A percentile compares a stretch with the other conserved stretches of the same genome.
Conservation (phyloP, 2,888 invertebrate species). For the Deilephila elpenor region DNA sequence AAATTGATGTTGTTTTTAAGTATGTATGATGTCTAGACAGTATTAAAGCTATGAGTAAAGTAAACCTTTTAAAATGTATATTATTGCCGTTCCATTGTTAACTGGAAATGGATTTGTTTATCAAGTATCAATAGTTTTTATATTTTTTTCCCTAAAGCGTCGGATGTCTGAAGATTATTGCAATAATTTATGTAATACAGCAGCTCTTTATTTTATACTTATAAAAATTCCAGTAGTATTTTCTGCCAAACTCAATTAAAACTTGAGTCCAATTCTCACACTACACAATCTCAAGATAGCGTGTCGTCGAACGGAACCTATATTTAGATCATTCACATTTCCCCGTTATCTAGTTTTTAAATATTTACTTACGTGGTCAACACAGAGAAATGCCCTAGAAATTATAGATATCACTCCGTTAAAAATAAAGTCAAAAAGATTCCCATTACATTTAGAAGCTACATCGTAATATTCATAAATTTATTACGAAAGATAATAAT, state of each 20-base stretch:
- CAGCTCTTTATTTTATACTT: no score
- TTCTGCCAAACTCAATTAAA: not conserved
- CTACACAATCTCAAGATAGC: not conserved
- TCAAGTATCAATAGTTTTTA: no score
- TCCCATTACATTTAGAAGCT: not conserved
- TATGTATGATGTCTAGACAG: no score
- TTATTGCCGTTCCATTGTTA: no score
- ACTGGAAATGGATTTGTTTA: no score
- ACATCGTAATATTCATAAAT: not conserved
- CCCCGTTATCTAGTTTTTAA: slow-evolving; percentile 12
- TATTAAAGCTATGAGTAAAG: no score
- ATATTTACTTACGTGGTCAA: slow-evolving; percentile 2
- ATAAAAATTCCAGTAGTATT: no score
- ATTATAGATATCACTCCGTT: not conserved
- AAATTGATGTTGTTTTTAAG: not conserved
- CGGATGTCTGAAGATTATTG: no score
- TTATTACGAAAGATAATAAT: no score
- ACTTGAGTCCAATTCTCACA: not conserved
- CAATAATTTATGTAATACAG: no score
- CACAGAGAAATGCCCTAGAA: not conserved
- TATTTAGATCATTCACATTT: slow-evolving; percentile 9
- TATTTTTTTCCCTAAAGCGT: no score
- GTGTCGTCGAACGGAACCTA: not conserved
- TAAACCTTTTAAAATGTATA: no score
- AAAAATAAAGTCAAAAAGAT: not conserved